These are phyloP conservation scores for Reticulitermes speratus DNA, from an alignment of 1,140 invertebrate genomes.

Conservation along the genomic window DNA sequence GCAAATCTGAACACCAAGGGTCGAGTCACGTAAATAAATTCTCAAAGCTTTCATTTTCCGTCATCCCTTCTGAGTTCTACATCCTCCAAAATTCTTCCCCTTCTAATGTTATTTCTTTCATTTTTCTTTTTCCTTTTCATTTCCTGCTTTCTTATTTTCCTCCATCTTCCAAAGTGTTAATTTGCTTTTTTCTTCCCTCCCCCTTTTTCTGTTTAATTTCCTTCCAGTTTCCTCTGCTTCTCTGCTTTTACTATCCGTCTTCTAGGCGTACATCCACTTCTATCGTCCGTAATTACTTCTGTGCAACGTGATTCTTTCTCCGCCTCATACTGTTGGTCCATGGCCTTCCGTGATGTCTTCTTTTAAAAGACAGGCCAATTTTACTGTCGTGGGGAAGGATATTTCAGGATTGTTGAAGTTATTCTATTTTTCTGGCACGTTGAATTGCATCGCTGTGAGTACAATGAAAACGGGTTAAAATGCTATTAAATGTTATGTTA, in stretches of 20 bases:
- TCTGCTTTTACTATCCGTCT: not conserved
- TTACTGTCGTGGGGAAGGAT: not conserved
- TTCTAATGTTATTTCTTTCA: not conserved
- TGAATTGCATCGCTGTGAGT: not conserved
- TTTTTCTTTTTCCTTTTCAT: not conserved
- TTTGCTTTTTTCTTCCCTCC: not conserved
- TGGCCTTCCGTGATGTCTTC: not conserved
- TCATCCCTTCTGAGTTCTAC: not conserved
- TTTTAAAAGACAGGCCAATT: not conserved
- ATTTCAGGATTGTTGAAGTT: not conserved
- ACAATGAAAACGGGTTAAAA: not conserved
- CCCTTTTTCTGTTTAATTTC: not conserved
- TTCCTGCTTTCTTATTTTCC: constrained; percentile 6
- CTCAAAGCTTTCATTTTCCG: not conserved
- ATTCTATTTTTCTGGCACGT: not conserved
- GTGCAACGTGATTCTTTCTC: not conserved
- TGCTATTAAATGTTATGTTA: too few species aligned
- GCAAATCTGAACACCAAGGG: not conserved
- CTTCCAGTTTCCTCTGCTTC: not conserved
- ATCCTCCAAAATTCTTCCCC: not conserved
- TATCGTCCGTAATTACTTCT: constrained; percentile 4
- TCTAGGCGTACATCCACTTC: not conserved
- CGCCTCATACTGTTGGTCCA: not conserved
- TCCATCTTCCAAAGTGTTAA: not conserved
- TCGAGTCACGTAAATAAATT: constrained; percentile 4